These are phyloP conservation scores for Ferdinandea cuprea DNA, from an alignment of 2,888 invertebrate genomes.

Conservation along the genomic window DNA sequence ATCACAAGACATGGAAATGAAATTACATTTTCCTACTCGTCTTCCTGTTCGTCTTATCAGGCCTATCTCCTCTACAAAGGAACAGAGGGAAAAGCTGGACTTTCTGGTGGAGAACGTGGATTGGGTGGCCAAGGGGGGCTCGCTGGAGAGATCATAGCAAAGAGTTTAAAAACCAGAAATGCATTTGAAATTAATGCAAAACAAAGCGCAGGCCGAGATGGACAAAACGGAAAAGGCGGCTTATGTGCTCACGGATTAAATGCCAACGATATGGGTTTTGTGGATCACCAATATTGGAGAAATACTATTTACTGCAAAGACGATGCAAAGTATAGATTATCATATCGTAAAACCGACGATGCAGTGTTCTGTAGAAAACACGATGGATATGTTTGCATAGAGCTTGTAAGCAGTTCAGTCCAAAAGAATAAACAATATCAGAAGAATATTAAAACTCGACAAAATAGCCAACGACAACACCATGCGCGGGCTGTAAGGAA, in stretches of 20 bases:
- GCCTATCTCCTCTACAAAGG: not conserved
- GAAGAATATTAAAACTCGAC: too few relatives aligned
- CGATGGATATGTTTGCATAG: too few relatives aligned
- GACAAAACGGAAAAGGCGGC: not conserved
- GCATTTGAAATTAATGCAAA: not conserved
- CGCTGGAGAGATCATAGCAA: not conserved
- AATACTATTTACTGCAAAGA: not conserved
- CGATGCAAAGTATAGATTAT: not conserved
- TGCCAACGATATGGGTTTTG: constrained; percentile 4
- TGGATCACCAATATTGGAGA: not conserved
- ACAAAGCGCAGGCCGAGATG: not conserved
- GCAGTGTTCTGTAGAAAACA: too few relatives aligned
- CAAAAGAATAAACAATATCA: not conserved
- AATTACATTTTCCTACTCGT: not conserved
- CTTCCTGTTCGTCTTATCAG: not conserved
- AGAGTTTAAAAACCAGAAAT: not conserved
- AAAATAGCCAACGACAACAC: not conserved
- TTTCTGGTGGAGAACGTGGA: not conserved
- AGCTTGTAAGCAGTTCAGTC: too few relatives aligned
- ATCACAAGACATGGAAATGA: not conserved
- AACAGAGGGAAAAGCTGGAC: not conserved
- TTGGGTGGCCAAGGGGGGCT: not conserved
- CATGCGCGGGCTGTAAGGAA: constrained; percentile 4
- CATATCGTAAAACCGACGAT: constrained; percentile 5
- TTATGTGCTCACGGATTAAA: not conserved